Percentiles rank a stretch among this genome's conserved stretches.
Conservation (phyloP, 2,888 invertebrate species). For the Eledone cirrhosa region DNA sequence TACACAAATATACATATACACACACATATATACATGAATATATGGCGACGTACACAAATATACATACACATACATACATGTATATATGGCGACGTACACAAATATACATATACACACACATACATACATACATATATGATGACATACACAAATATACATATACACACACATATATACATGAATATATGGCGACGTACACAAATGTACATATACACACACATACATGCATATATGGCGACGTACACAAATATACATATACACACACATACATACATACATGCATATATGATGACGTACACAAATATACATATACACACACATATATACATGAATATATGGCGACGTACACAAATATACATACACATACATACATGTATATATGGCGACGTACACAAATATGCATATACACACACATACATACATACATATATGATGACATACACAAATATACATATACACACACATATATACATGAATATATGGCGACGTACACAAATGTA, state of each 20-base stretch:
- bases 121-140: no score
- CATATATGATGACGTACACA: not conserved
- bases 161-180: not conserved
- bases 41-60: not conserved
- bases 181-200: not conserved
- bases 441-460: not conserved
- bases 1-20: not conserved
- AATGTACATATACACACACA: not conserved
- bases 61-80: not conserved
- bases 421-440: no score
- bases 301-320: not conserved
- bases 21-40: not conserved
- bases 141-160: not conserved
- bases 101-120: no score
- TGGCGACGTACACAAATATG: not conserved
- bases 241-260: no score
- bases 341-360: no score
- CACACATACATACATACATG: no score
- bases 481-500: not conserved
- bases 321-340: not conserved
- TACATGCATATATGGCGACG: not conserved
- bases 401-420: no score
- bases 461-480: not conserved
- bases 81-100: no score
- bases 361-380: not conserved